Conservation (phyloP, 2,113 vertebrate species). For the Synodontis membranacea region DNA sequence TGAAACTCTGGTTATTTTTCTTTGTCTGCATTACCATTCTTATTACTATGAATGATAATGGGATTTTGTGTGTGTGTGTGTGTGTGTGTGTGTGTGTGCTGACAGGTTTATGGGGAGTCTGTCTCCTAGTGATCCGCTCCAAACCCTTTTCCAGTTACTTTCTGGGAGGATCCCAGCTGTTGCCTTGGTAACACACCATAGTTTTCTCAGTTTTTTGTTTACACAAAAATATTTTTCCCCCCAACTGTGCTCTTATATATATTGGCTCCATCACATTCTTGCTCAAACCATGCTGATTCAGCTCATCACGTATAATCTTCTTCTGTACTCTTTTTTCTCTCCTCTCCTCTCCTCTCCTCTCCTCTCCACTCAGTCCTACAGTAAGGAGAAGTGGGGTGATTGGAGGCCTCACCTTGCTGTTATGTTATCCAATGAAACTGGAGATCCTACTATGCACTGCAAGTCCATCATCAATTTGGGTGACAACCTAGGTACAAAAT, state of each 20-base stretch:
- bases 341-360: background rate
- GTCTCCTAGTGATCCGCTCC: constrained; percentile 81
- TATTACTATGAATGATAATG: background rate
- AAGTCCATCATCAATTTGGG: constrained; percentile 81
- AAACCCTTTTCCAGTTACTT: constrained; percentile 91
- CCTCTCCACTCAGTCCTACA: constrained; percentile 73
- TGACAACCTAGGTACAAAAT: constrained; percentile 81
- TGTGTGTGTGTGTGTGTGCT: constrained; percentile 38
- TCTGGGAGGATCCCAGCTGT: constrained; percentile 84
- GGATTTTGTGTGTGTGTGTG: background rate
- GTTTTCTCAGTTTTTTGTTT: background rate
- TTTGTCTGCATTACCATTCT: background rate
- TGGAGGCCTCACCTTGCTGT: constrained; percentile 90
- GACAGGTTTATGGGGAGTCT: constrained; percentile 86
- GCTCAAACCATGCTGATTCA: background rate
- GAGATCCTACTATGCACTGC: constrained; percentile 70
- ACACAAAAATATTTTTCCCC: background rate
- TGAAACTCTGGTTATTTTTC: background rate
- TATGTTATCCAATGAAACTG: constrained; percentile 83
- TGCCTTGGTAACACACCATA: constrained; percentile 71
- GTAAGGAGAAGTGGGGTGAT: constrained; percentile 82
- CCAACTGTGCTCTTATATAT: background rate
- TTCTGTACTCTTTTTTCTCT: background rate
- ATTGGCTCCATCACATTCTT: background rate
- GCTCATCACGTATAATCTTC: background rate